A percentile compares a stretch with the other conserved stretches of the same genome.
These are phyloP conservation scores for Saimiri boliviensis DNA, from an alignment of 2,113 vertebrate genomes.

Conservation along the genomic window DNA sequence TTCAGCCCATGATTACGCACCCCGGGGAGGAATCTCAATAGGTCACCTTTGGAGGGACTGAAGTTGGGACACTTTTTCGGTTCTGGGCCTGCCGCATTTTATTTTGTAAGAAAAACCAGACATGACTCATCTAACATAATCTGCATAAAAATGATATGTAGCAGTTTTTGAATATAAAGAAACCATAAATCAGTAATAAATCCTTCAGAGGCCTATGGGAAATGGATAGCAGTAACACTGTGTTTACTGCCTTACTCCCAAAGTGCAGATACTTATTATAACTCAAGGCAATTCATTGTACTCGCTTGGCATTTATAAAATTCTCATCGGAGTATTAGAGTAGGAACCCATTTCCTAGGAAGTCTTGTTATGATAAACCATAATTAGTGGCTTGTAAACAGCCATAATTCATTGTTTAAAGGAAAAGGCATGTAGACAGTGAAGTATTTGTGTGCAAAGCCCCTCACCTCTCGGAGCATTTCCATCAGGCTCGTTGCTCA, in stretches of 20 bases:
- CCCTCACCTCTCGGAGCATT: accelerated
- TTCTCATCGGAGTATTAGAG: slow-evolving; percentile 67
- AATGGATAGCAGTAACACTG: slow-evolving; percentile 75
- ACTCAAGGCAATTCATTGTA: slow-evolving; percentile 67
- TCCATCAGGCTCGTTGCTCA: not conserved
- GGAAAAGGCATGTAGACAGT: not conserved
- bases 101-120: slow-evolving; percentile 67
- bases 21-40: slow-evolving; percentile 40
- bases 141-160: slow-evolving; percentile 72
- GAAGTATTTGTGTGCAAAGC: not conserved
- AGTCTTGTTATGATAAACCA: slow-evolving; percentile 60
- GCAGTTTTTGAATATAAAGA: slow-evolving; percentile 66
- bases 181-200: slow-evolving; percentile 74
- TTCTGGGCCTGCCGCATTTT: not conserved
- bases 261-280: slow-evolving; percentile 78
- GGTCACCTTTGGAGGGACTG: slow-evolving; percentile 66
- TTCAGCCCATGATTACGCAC: not conserved
- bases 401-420: slow-evolving; percentile 7
- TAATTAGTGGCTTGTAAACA: slow-evolving; percentile 69
- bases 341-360: slow-evolving; percentile 76
- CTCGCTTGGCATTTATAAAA: slow-evolving; percentile 65
- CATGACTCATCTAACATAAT: slow-evolving; percentile 37
- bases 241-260: slow-evolving; percentile 70
- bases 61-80: slow-evolving; percentile 21
- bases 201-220: slow-evolving; percentile 70